phyloP scores from a whole-genome alignment of 2,113 vertebrate genomes.

The Hirundichthys speculiger region DNA sequence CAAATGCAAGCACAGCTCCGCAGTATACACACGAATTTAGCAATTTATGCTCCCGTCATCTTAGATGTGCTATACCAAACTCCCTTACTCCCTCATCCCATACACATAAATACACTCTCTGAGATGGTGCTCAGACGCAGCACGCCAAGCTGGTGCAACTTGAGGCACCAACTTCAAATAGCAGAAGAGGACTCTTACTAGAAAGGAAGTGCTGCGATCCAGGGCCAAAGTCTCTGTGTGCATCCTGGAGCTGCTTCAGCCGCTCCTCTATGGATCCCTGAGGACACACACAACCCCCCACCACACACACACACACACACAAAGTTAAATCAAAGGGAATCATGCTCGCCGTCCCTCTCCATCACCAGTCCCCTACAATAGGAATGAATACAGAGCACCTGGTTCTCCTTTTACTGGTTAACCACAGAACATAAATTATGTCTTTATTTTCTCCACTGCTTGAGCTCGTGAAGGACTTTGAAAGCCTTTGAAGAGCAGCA shows the following conservation, averaged over 20 bases:
- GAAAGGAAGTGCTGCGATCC: slow-evolving; percentile 98
- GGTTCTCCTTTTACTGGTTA: slow-evolving; percentile 58
- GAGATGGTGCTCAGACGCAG: slow-evolving; percentile 28
- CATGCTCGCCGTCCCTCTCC: slow-evolving; percentile 16
- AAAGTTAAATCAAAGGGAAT: slow-evolving; percentile 65
- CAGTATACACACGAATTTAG: neutral
- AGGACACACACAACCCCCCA: slow-evolving; percentile 41
- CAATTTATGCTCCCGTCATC: slow-evolving; percentile 12
- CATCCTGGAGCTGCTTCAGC: slow-evolving; percentile 96
- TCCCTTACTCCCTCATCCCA: neutral
- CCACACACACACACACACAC: slow-evolving; percentile 36
- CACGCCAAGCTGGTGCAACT: slow-evolving; percentile 20
- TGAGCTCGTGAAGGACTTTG: slow-evolving; percentile 47
- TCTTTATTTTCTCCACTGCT: slow-evolving; percentile 41
- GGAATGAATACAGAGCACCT: slow-evolving; percentile 43
- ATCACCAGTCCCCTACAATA: slow-evolving; percentile 43
- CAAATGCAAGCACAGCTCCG: slow-evolving; percentile 28
- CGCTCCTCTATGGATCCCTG: slow-evolving; percentile 92
- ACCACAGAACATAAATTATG: slow-evolving; percentile 54
- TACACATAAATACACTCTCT: neutral
- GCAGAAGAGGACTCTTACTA: slow-evolving; percentile 82
- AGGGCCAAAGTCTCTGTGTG: slow-evolving; percentile 96
- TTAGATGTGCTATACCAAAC: slow-evolving; percentile 24
- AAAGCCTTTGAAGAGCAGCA: slow-evolving; percentile 62
- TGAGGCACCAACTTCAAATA: slow-evolving; percentile 48